Percentiles rank a stretch among this genome's conserved stretches.
These are phyloP conservation scores for Hemiscyllium ocellatum DNA, from an alignment of 2,113 vertebrate species.

Conservation along the genomic window DNA sequence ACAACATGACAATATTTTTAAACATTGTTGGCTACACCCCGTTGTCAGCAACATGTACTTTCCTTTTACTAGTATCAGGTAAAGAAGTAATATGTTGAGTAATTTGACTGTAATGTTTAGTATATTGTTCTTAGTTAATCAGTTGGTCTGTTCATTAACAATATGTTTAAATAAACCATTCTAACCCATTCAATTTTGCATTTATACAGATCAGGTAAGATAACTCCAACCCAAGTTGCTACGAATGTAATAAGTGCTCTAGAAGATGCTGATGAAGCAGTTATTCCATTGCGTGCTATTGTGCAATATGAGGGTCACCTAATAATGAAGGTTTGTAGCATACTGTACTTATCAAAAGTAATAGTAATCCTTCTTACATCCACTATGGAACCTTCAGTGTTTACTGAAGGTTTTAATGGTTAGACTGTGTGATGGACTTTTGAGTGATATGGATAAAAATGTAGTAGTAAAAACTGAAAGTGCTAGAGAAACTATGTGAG, in stretches of 20 bases:
- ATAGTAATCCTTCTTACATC: neutral
- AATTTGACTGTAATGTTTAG: neutral
- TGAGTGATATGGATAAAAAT: neutral
- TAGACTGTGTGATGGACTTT: neutral
- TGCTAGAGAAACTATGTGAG: too few species aligned
- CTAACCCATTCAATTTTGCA: slow-evolving; percentile 27
- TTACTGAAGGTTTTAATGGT: neutral
- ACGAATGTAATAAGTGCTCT: slow-evolving; percentile 50
- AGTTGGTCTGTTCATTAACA: neutral
- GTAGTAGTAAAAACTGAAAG: too few species aligned
- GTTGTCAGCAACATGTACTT: neutral
- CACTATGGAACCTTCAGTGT: neutral
- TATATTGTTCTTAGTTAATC: neutral
- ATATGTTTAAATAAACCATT: neutral
- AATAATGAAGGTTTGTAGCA: slow-evolving; percentile 50
- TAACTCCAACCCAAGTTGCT: slow-evolving; percentile 49
- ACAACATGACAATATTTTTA: too few species aligned
- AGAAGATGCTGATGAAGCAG: slow-evolving; percentile 48
- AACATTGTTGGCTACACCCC: neutral
- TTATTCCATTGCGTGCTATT: slow-evolving; percentile 45
- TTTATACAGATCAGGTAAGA: slow-evolving; percentile 48
- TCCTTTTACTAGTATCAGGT: neutral
- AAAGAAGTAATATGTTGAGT: neutral
- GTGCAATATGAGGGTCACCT: slow-evolving; percentile 50
- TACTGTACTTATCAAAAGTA: neutral